phyloP scores from a whole-genome alignment of 2,113 vertebrate genomes.

The Hemibagrus wyckioides region DNA sequence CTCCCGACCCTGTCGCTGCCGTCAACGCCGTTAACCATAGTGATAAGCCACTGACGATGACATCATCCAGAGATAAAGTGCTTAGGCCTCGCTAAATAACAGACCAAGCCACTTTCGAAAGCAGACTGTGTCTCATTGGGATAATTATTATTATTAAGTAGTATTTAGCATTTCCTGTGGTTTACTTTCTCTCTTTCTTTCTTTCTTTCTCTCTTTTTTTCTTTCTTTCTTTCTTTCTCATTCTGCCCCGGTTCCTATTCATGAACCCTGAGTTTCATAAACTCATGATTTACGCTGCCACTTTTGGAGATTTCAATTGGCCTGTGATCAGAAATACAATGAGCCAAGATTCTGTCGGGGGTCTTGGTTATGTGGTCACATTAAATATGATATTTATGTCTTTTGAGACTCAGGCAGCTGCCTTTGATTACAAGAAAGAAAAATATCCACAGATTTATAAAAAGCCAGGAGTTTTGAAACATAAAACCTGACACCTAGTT shows the following conservation, averaged over 20 bases:
- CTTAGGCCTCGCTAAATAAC: background rate
- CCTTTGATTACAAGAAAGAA: constrained; percentile 20
- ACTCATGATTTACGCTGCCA: background rate
- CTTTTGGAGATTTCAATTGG: constrained; percentile 1
- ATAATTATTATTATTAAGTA: constrained; percentile 24
- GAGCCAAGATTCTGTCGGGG: constrained; percentile 39
- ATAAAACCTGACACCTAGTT: background rate
- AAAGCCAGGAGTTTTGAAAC: background rate
- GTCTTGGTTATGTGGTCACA: constrained; percentile 45
- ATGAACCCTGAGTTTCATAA: background rate
- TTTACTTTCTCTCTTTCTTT: background rate
- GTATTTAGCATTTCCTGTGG: constrained; percentile 14
- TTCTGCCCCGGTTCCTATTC: background rate
- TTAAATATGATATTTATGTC: constrained; percentile 50
- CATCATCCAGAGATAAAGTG: constrained; percentile 35
- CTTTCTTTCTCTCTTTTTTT: constrained; percentile 2
- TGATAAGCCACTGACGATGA: constrained; percentile 24
- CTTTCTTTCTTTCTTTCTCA: background rate
- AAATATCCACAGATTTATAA: constrained; percentile 2
- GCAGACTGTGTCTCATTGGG: background rate
- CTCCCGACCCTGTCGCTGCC: background rate
- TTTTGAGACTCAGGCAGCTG: constrained; percentile 32
- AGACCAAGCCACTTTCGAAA: background rate
- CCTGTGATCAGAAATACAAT: background rate
- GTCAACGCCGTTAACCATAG: constrained; percentile 25